Evolutionary conservation across 2,113 vertebrate genomes (phyloP), one percentile per base, ranked within the genome.

Genomic region (Stigmatopora argus): DNA sequence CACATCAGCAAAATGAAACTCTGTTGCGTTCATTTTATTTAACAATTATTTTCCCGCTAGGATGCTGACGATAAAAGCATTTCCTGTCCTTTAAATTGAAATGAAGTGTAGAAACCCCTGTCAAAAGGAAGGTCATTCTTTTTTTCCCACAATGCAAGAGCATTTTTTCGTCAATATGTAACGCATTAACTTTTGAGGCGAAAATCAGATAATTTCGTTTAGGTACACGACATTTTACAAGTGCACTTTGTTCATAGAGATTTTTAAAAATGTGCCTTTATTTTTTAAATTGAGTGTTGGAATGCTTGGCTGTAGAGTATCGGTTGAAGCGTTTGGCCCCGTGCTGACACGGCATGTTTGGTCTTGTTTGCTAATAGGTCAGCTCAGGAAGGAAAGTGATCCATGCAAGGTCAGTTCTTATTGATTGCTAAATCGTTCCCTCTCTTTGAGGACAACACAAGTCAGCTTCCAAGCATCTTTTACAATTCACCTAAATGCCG

Each of bases 391-490:
- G 78, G 71, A 83, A 79, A 68, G 75, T 76, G 81, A 85, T 85
- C 80, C 80, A 59, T 76, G 66, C 74, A 70, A 78, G 76, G 83
- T 82, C 81, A 63, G 69, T 75, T 83, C 77, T 69, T 62, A 87
- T 78, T 81, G 86, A 87, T 85, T 83, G 78, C 70, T 80, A 80
- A 87, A 85, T 83, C 78, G 70, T 78, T 83, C 67, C 67, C 9
- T 73, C 58, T 70, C 70, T 76, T 85, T 78, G 70, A 78, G 74
- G 68, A 80, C 62, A 65, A 75, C 75, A 23, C 48, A 15, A 51
- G 21, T 66, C 72, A 82, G 68, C 74, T 74, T 77, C 70, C 35
- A 71, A 72, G 67, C 67, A 52, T 73, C 71, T 52, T 11, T 62
- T 51, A 74, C 67, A 65, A 66, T 79, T 74, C 79, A 62, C 17